phyloP scores from a whole-genome alignment of 2,797 vertebrate genomes.

The Aplochiton taeniatus region DNA sequence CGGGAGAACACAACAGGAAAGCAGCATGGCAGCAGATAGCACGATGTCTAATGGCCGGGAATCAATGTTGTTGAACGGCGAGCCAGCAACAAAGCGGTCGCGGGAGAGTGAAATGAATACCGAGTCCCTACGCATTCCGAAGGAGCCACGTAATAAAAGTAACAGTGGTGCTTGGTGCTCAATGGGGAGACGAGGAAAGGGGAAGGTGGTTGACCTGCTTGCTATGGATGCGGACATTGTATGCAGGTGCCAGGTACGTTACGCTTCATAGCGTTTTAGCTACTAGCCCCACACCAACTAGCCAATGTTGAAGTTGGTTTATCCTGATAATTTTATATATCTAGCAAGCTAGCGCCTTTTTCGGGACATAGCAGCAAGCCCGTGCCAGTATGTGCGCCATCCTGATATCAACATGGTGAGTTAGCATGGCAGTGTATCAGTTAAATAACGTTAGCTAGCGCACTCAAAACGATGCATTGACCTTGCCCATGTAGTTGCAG shows the following conservation, averaged over 20 bases:
- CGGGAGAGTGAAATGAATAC: constrained; percentile 54
- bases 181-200: constrained; percentile 85
- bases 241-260: constrained; percentile 81
- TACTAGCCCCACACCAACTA: too few species aligned
- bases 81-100: constrained; percentile 71
- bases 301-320: too few species aligned
- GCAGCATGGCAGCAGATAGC: constrained; percentile 71
- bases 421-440: too few species aligned
- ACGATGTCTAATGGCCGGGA: constrained; percentile 65
- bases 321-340: too few species aligned
- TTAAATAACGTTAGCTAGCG: too few species aligned
- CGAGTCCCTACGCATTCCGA: constrained; percentile 3
- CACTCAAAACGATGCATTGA: too few species aligned
- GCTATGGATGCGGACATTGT: constrained; percentile 84
- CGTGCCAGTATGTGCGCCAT: too few species aligned
- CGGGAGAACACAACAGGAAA: neutral
- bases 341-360: too few species aligned
- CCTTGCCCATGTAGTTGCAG: too few species aligned
- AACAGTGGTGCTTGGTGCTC: constrained; percentile 83
- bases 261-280: too few species aligned
- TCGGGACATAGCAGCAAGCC: too few species aligned
- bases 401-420: too few species aligned
- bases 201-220: constrained; percentile 83
- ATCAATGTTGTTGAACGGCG: constrained; percentile 58
- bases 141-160: constrained; percentile 75